Conservation (phyloP, 2,888 invertebrate species). For the Drosophila tripunctata region DNA sequence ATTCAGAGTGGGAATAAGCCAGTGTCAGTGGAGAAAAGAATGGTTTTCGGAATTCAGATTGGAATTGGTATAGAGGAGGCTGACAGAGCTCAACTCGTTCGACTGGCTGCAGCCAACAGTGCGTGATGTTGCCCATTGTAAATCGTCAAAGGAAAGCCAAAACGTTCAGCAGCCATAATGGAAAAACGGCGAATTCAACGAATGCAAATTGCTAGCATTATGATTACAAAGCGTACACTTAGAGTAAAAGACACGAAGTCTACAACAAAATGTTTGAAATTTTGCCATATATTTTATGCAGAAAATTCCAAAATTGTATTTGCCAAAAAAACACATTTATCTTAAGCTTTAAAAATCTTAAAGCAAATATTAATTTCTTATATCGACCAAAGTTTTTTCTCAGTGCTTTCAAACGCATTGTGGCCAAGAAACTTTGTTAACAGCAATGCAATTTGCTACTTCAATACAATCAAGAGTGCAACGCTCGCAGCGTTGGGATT, state of each 20-base stretch:
- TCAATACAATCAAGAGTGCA: slow-evolving; percentile 38
- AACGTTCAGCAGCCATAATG: slow-evolving; percentile 25
- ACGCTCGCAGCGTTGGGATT: slow-evolving; percentile 1
- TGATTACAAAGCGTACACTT: slow-evolving; percentile 3
- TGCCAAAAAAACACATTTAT: too few species aligned
- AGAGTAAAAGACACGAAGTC: background rate
- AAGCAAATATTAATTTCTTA: too few species aligned
- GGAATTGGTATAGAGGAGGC: background rate
- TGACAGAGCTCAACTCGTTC: slow-evolving; percentile 8
- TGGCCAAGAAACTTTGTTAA: slow-evolving; percentile 21
- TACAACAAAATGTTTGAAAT: too few species aligned
- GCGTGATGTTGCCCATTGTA: slow-evolving; percentile 37
- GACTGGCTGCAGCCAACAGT: slow-evolving; percentile 7
- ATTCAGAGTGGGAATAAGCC: background rate
- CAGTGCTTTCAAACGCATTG: background rate
- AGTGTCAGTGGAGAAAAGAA: too few species aligned
- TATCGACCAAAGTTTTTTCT: too few species aligned
- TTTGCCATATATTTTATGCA: too few species aligned
- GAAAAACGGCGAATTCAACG: slow-evolving; percentile 25
- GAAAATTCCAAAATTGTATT: too few species aligned
- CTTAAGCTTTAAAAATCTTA: too few species aligned
- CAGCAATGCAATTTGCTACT: slow-evolving; percentile 37
- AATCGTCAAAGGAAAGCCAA: slow-evolving; percentile 38
- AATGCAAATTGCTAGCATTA: slow-evolving; percentile 7
- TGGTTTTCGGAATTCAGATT: background rate